Conservation (phyloP, 2,888 invertebrate genomes). For the Cyclophora albipunctata region DNA sequence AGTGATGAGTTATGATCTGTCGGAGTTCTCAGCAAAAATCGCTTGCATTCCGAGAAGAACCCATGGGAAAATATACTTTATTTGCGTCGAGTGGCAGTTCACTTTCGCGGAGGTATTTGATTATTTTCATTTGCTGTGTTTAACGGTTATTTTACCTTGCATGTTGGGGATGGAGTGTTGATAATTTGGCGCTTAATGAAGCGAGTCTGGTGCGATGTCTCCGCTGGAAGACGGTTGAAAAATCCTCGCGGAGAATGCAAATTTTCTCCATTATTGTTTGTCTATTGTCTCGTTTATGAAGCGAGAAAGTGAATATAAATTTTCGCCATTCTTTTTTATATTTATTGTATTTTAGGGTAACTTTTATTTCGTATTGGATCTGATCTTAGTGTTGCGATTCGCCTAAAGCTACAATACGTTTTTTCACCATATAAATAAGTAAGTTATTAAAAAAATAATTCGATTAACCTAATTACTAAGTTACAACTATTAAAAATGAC, state of each 20-base stretch:
- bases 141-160: constrained; percentile 61
- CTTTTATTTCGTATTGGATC: background rate
- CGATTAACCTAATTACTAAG: too few relatives aligned
- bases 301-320: constrained; percentile 45
- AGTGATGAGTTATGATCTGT: constrained; percentile 60
- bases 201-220: constrained; percentile 57
- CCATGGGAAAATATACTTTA: constrained; percentile 48
- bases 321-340: constrained; percentile 23
- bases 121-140: constrained; percentile 29
- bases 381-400: too few relatives aligned
- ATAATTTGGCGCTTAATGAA: constrained; percentile 73
- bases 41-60: constrained; percentile 34
- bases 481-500: too few relatives aligned
- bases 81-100: constrained; percentile 27
- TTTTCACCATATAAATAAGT: too few relatives aligned
- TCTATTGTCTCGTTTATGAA: constrained; percentile 66
- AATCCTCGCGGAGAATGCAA: constrained; percentile 63
- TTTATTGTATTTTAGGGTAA: constrained; percentile 26
- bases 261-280: constrained; percentile 69
- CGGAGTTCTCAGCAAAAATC: constrained; percentile 48
- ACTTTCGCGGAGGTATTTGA: constrained; percentile 25
- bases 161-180: constrained; percentile 50
- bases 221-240: constrained; percentile 62
- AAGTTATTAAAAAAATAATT: too few relatives aligned
- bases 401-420: too few relatives aligned